Evolutionary conservation across 2,888 invertebrate genomes (phyloP).

Genomic region (Trilocha varians): DNA sequence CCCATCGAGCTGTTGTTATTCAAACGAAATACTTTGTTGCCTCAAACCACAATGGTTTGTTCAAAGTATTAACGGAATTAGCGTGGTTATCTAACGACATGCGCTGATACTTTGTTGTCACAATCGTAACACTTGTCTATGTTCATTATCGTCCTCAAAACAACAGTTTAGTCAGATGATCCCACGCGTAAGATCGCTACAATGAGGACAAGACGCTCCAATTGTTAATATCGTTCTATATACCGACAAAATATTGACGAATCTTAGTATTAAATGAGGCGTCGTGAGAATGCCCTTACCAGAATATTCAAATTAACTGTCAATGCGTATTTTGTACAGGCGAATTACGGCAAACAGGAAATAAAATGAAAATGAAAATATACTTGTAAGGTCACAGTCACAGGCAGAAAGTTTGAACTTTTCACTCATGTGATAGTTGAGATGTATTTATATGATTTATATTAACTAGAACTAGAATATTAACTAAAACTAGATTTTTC

Average conservation of each 20-base stretch:
- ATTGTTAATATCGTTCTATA: neutral
- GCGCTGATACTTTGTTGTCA: neutral
- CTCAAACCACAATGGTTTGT: neutral
- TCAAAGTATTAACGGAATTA: neutral
- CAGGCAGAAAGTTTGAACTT: too few relatives aligned
- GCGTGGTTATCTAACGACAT: neutral
- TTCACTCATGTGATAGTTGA: too few relatives aligned
- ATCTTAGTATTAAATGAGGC: neutral
- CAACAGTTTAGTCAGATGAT: too few relatives aligned
- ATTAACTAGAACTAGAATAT: too few relatives aligned
- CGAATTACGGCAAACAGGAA: neutral
- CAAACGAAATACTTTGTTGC: neutral
- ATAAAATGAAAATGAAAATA: neutral
- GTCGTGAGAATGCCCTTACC: neutral
- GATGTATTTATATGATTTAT: too few relatives aligned
- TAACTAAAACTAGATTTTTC: too few relatives aligned
- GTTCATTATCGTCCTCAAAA: too few relatives aligned
- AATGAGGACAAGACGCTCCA: neutral
- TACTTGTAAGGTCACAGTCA: too few relatives aligned
- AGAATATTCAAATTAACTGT: neutral
- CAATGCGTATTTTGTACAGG: neutral
- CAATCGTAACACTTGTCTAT: neutral
- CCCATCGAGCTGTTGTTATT: neutral
- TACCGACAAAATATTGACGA: neutral
- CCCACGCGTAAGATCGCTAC: neutral